Evolutionary conservation across 1,140 invertebrate species (phyloP), one percentile per base, ranked within the genome.

Genomic region (Aphis craccivora): DNA sequence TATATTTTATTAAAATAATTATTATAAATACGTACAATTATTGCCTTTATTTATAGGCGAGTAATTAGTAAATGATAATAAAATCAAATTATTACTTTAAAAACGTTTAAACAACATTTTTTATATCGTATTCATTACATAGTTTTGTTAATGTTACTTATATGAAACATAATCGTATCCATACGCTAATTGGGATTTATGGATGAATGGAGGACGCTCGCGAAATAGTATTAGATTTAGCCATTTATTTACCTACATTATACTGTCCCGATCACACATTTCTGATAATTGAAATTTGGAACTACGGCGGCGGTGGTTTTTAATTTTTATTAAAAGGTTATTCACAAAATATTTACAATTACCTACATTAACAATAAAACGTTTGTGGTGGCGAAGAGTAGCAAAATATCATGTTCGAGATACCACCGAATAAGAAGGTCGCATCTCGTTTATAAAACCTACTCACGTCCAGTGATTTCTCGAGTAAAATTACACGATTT

Each of bases 401-500:
- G 88, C 45, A 8, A 53, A 37, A 53, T 25, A 84, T 89, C 53
- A 43, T 43, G 43, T 9, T 86, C 23, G 30, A 37, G 87, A n/a
- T 53, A 53, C 22, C 20, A 55, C 60, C 60, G 14, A 76, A 35
- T 18, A 6, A 81, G 60, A 91, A 91, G 90, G 90, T 91, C 90
- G 90, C 30, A 23, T n/a, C 90, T 40, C 40, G 37, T 91, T 91
- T 45, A 30, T 20, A 7, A 76, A 76, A 91, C 43, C 60, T 35
- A 35, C 40, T 92, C 90, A 92, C 90, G 90, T 92, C 88, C 88
- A 2, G 53, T 6, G 55, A 90, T 90, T 90, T 90, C 89, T 60
- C 53, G 23, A 14, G 43, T 30, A 40, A 90, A 40, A 90, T 22
- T 90, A 30, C 37, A 60, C 88, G 51, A 90, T 60, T 90, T 90